Percentiles rank a stretch among this genome's conserved stretches.
Evolutionary conservation across 2,113 vertebrate genomes (phyloP).

Genomic region (Plotosus lineatus): DNA sequence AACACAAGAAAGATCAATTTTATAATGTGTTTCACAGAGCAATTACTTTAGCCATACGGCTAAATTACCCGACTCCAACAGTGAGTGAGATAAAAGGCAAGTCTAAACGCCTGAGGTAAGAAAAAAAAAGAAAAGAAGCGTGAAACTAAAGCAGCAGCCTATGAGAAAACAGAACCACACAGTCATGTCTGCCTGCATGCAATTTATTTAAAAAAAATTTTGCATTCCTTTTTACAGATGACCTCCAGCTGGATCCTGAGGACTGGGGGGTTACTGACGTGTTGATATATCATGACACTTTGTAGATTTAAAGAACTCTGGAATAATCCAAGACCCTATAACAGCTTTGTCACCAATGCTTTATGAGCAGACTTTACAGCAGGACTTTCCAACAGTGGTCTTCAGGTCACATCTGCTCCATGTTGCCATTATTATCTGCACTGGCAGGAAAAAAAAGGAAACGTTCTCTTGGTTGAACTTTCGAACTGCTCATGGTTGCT

Average conservation of each 20-base stretch:
- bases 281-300: slow-evolving; percentile 51
- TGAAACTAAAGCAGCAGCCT: background rate
- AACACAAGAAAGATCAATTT: slow-evolving; percentile 3
- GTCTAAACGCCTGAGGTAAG: background rate
- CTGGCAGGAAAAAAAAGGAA: background rate
- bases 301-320: background rate
- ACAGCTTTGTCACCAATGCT: background rate
- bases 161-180: background rate
- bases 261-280: slow-evolving; percentile 37
- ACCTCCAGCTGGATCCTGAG: slow-evolving; percentile 48
- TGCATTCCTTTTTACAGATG: slow-evolving; percentile 39
- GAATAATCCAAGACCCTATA: background rate
- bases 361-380: background rate
- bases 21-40: background rate
- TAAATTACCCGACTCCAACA: slow-evolving; percentile 4
- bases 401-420: background rate
- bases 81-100: slow-evolving; percentile 12
- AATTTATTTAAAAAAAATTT: slow-evolving; percentile 45
- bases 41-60: background rate
- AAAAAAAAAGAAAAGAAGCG: background rate
- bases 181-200: slow-evolving; percentile 7
- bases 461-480: background rate
- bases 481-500: background rate
- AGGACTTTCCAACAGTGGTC: background rate
- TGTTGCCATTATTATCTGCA: background rate